Conservation (phyloP, 2,797 vertebrate species). For the Typhlichthys subterraneus region DNA sequence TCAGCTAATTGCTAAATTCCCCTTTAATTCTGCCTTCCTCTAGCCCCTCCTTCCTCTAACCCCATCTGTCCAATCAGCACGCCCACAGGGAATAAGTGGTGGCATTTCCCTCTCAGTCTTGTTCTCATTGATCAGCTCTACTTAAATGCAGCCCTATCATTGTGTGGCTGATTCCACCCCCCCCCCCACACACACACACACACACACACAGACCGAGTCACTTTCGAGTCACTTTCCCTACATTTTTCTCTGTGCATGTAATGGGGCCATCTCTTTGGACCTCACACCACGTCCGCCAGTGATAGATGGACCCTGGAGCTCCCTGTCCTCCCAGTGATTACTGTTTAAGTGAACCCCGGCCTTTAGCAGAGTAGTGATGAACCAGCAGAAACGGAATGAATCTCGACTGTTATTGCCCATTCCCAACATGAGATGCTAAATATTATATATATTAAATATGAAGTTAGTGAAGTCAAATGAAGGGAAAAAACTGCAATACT, state of each 20-base stretch:
- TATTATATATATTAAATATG: too few relatives aligned
- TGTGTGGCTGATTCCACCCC: conserved; percentile 51
- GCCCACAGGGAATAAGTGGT: conserved; percentile 30
- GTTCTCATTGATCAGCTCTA: conserved; percentile 22
- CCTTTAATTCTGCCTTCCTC: conserved; percentile 40
- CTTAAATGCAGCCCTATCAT: conserved; percentile 47
- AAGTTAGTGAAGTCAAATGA: background rate
- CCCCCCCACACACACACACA: conserved; percentile 1
- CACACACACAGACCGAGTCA: too few relatives aligned
- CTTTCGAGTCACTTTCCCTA: conserved; percentile 28
- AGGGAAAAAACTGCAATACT: conserved; percentile 1
- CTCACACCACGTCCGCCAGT: conserved; percentile 55
- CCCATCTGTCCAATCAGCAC: conserved; percentile 47
- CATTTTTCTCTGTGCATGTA: conserved; percentile 56
- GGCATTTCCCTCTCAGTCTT: conserved; percentile 36
- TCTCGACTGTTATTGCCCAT: background rate
- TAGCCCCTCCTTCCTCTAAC: conserved; percentile 4
- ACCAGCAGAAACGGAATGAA: conserved; percentile 56
- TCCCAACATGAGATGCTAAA: too few relatives aligned
- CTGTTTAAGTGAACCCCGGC: conserved; percentile 63
- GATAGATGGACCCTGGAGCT: conserved; percentile 56
- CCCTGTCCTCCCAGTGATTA: conserved; percentile 58
- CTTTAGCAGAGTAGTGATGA: conserved; percentile 57
- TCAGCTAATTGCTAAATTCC: conserved; percentile 53
- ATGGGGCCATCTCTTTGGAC: conserved; percentile 57